Evolutionary conservation across 2,888 invertebrate species (phyloP), one percentile per base, ranked within the genome.

Genomic region (Perithous albicinctus): DNA sequence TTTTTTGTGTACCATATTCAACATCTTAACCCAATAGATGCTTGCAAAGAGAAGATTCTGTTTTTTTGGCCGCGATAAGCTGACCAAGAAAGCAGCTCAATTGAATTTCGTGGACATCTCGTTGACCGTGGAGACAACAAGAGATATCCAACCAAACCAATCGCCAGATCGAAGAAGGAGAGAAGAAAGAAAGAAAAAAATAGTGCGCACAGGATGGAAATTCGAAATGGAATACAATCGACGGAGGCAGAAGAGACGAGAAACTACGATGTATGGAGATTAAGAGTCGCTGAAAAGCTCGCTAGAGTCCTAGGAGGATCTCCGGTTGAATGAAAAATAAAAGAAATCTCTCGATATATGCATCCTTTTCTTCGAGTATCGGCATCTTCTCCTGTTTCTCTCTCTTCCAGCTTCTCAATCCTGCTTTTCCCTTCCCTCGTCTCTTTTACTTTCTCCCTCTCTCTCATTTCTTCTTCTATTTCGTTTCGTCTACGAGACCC

Each of bases 111-210:
- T 73, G 73, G 46, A 41, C 74, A 66, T 56, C 75, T 74, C 74
- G 80, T 84, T 84, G 82, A 82, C 84, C 80, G 70, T 84, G n/a
- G 80, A 75, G 72, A 80, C 76, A 76, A 67, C 76, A 51, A 76
- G 59, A 66, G 26, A 32, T n/a, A n/a, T n/a, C n/a, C n/a, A n/a
- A n/a, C n/a, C n/a, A n/a, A n/a, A 32, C 72, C 56, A 56, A 46
- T 18, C 46, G 66, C 38, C 18, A 46, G 32, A 64, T 46, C 38
- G 73, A 73, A 35, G 66, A 46, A 73, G n/a, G 51, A 64, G 64
- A 48, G 63, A 15, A 26, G 1, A 35, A n/a, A n/a, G n/a, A n/a
- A n/a, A n/a, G n/a, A n/a, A n/a, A n/a, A n/a, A n/a, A n/a, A 35
- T 10, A 35, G 59, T 18, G 59, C 59, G 54, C 18, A 15, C 46